Evolutionary conservation across 2,888 invertebrate species (phyloP).

Genomic region (Timema cristinae): DNA sequence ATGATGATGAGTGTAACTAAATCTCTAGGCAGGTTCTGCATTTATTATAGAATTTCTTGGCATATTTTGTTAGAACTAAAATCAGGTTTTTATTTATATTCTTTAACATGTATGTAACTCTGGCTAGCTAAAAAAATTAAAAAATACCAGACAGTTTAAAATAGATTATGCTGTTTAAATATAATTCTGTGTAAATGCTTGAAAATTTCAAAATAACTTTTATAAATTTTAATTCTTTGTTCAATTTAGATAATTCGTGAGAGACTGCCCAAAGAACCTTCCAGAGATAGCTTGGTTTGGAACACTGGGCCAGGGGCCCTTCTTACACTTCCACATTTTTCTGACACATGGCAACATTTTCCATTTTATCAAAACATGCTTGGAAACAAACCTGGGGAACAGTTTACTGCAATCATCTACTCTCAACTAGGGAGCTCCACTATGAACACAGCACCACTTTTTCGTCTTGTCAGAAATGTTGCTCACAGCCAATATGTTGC

Average conservation of each 20-base stretch:
- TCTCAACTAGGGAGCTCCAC: conserved; percentile 45
- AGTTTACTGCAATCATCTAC: conserved; percentile 77
- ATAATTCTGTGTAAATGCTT: too few relatives aligned
- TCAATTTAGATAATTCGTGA: conserved; percentile 75
- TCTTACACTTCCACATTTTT: conserved; percentile 77
- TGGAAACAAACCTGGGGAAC: conserved; percentile 49
- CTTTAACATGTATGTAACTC: too few relatives aligned
- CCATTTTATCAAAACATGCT: conserved; percentile 57
- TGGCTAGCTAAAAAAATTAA: too few relatives aligned
- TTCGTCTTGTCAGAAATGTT: conserved; percentile 80
- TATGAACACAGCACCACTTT: conserved; percentile 66
- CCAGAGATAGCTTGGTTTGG: conserved; percentile 79
- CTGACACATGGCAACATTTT: conserved; percentile 70
- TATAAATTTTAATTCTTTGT: too few relatives aligned
- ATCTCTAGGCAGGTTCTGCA: too few relatives aligned
- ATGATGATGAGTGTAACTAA: too few relatives aligned
- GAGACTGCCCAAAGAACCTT: conserved; percentile 71
- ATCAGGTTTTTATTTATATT: too few relatives aligned
- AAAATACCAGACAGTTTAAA: too few relatives aligned
- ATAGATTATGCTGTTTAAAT: too few relatives aligned
- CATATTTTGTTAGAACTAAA: too few relatives aligned
- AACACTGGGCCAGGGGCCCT: conserved; percentile 86
- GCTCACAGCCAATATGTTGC: conserved; percentile 82
- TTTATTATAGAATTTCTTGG: too few relatives aligned
- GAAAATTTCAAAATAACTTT: too few relatives aligned